Percentiles rank a stretch among this genome's conserved stretches.
phyloP scores from a whole-genome alignment of 2,797 vertebrate species.

The Tympanoctomys barrerae region DNA sequence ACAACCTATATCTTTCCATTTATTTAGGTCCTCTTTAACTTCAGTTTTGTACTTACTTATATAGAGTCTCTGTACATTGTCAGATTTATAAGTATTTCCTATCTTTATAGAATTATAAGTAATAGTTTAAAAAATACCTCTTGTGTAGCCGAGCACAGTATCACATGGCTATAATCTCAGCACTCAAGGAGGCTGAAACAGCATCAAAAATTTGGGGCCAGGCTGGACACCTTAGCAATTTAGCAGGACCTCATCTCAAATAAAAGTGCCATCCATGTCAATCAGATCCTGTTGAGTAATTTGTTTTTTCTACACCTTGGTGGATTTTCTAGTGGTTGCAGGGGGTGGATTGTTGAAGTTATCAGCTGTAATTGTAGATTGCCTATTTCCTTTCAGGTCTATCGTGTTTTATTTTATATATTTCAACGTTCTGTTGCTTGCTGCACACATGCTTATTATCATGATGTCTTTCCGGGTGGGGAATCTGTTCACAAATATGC shows the following conservation, averaged over 20 bases:
- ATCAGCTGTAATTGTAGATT: not conserved
- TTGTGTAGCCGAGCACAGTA: not conserved
- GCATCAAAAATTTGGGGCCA: not conserved
- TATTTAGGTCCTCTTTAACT: not conserved
- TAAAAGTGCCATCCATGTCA: not conserved
- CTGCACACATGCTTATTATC: not conserved
- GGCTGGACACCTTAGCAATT: not conserved
- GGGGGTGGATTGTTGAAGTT: not conserved
- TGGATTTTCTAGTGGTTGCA: not conserved
- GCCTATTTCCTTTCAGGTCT: not conserved
- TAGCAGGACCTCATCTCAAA: not conserved
- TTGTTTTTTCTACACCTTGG: not conserved
- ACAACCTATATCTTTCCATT: not conserved
- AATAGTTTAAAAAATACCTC: not conserved
- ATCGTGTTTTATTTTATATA: not conserved
- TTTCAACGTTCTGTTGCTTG: not conserved
- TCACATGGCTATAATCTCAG: not conserved
- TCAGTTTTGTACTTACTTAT: not conserved
- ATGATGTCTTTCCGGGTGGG: not conserved
- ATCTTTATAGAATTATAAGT: not conserved
- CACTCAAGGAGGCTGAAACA: not conserved
- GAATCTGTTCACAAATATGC: not conserved
- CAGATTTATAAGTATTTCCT: conserved; percentile 10
- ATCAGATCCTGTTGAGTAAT: not conserved
- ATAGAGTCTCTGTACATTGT: not conserved